Evolutionary conservation across 2,888 invertebrate genomes (phyloP), one percentile per base, ranked within the genome.

Genomic region (Lagria hirta): DNA sequence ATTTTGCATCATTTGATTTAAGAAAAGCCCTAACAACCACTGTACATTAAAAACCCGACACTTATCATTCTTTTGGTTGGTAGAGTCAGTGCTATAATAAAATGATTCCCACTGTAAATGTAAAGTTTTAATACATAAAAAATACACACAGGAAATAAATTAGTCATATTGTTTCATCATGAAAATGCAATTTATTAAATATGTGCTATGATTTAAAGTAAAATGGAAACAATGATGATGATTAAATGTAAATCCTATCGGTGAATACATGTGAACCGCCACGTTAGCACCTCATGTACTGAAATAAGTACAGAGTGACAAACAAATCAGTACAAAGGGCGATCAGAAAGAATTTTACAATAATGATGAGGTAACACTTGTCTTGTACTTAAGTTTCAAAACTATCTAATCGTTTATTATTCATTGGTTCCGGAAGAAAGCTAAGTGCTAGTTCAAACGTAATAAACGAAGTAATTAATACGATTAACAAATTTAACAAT

Each of bases 321-420:
- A 46, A 48, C 36, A 24, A 48, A 49, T 49, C 49, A 51, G 50
- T 51, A 49, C 51, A 43, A 34, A 42, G 49, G 40, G 45, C 38
- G 46, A 38, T 43, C 29, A 42, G 36, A 46, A 43, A 47, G 38
- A 46, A 49, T 42, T 43, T 44, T 42, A 45, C 36, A 52, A 37
- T 53, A 54, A 54, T 44, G 49, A 52, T 56, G 56, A 56, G 56
- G 56, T 56, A 56, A 56, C 56, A 56, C 47, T 54, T 55, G 54
- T 56, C 56, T 56, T 56, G 56, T 56, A 56, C 56, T 56, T 53
- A 49, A 48, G 54, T 52, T 56, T 54, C 49, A 48, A 55, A 53
- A 53, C 50, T 53, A 54, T 47, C 49, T 52, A 35, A 30, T 41
- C 43, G 35, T 43, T n/a, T 43, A 43, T 38, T 36, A 47, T 47